phyloP scores from a whole-genome alignment of 1,140 invertebrate genomes.

The Drosophila seguyi region DNA sequence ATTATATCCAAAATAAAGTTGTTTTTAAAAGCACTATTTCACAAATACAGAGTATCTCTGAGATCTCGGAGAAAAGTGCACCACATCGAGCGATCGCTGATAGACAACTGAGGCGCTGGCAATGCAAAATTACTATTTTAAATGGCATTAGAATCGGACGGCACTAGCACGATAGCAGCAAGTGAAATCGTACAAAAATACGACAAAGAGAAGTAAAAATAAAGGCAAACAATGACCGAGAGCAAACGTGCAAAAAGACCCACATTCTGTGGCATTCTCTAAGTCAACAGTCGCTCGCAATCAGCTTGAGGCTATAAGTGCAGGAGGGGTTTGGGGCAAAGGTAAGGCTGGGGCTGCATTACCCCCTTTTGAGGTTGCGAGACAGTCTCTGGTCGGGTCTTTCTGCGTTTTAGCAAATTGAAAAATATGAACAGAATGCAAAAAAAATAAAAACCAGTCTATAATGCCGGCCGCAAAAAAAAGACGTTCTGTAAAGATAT shows the following conservation, averaged over 20 bases:
- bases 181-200: slow-evolving; percentile 60
- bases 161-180: slow-evolving; percentile 25
- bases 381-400: slow-evolving; percentile 13
- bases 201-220: slow-evolving; percentile 32
- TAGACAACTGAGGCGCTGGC: slow-evolving; percentile 54
- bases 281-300: slow-evolving; percentile 42
- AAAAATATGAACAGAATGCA: slow-evolving; percentile 35
- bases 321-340: slow-evolving; percentile 9
- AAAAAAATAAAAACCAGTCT: slow-evolving; percentile 30
- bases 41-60: slow-evolving; percentile 7
- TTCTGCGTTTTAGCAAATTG: slow-evolving; percentile 67
- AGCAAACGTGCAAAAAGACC: slow-evolving; percentile 68
- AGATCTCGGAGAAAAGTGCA: slow-evolving; percentile 7
- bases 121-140: slow-evolving; percentile 59
- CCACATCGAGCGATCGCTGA: slow-evolving; percentile 60
- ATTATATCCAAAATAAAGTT: slow-evolving; percentile 27
- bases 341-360: background rate
- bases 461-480: slow-evolving; percentile 70
- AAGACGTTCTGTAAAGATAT: slow-evolving; percentile 63
- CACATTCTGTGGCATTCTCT: slow-evolving; percentile 51
- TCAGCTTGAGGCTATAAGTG: slow-evolving; percentile 37
- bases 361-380: slow-evolving; percentile 29
- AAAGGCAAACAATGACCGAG: slow-evolving; percentile 39
- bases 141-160: slow-evolving; percentile 58
- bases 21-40: background rate